phyloP scores from a whole-genome alignment of 2,888 invertebrate species.

The Thecocarcelia acutangulata region DNA sequence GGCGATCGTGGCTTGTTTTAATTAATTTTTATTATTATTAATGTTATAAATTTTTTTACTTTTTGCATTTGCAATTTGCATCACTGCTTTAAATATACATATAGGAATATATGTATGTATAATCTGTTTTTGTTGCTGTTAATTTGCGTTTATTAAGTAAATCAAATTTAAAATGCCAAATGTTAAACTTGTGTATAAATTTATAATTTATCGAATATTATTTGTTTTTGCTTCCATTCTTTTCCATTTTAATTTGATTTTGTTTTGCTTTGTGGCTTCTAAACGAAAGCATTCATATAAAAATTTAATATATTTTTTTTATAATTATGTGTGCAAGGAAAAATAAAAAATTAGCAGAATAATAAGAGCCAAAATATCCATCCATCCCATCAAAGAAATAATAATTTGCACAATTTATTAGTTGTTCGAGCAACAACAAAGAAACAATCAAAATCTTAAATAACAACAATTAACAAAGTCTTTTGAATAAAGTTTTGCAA shows the following conservation, averaged over 20 bases:
- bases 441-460: constrained; percentile 26
- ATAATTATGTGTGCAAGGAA: constrained; percentile 53
- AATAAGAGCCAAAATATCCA: constrained; percentile 33
- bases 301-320: constrained; percentile 43
- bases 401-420: constrained; percentile 66
- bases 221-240: constrained; percentile 25
- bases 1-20: constrained; percentile 9
- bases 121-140: constrained; percentile 29
- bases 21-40: constrained; percentile 30
- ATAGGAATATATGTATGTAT: no score
- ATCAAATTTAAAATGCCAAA: constrained; percentile 68
- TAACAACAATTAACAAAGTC: constrained; percentile 61
- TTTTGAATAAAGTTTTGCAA: constrained; percentile 12
- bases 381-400: no score
- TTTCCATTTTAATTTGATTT: constrained; percentile 15
- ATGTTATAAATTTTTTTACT: constrained; percentile 30
- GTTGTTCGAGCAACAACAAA: constrained; percentile 16
- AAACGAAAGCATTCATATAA: constrained; percentile 7
- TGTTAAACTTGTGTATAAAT: constrained; percentile 64
- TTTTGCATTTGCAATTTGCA: constrained; percentile 35
- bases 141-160: constrained; percentile 66
- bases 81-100: constrained; percentile 18
- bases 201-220: constrained; percentile 63
- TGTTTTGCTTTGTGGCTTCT: constrained; percentile 35
- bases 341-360: constrained; percentile 24